phyloP scores from a whole-genome alignment of 2,888 invertebrate genomes.

The Steromphala cineraria region DNA sequence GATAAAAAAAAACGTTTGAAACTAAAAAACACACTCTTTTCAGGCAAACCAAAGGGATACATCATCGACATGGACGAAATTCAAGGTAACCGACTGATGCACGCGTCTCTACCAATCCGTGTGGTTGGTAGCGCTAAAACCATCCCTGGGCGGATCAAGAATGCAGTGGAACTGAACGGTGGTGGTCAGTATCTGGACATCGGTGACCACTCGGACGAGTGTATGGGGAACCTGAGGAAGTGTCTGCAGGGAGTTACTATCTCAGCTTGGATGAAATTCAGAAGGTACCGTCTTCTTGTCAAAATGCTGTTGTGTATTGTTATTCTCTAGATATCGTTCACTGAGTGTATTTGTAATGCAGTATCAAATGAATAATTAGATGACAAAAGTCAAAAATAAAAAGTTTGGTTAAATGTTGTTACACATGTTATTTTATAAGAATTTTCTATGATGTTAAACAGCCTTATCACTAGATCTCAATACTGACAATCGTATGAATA shows the following conservation, averaged over 20 bases:
- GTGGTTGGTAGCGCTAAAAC: conserved; percentile 50
- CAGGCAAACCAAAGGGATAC: conserved; percentile 62
- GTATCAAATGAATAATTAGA: too few relatives aligned
- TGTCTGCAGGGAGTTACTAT: conserved; percentile 68
- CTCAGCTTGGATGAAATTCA: conserved; percentile 68
- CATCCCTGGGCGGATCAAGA: conserved; percentile 63
- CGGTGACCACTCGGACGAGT: conserved; percentile 57
- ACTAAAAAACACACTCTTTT: not conserved
- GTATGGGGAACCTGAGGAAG: conserved; percentile 66
- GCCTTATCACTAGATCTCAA: too few relatives aligned
- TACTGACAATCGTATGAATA: too few relatives aligned
- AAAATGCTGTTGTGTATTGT: too few relatives aligned
- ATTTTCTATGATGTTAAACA: too few relatives aligned
- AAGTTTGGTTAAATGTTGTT: too few relatives aligned
- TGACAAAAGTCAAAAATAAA: too few relatives aligned
- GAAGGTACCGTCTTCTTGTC: conserved; percentile 27
- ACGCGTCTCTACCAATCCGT: conserved; percentile 45
- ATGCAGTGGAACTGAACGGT: conserved; percentile 66
- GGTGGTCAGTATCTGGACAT: conserved; percentile 69
- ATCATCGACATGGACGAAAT: conserved; percentile 64
- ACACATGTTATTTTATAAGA: too few relatives aligned
- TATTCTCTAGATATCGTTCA: too few relatives aligned
- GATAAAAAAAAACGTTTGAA: too few relatives aligned
- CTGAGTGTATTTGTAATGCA: too few relatives aligned
- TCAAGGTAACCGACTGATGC: conserved; percentile 45